Base-by-base conservation (phyloP, 2,113 vertebrate species). In the Eidolon helvum region DNA sequence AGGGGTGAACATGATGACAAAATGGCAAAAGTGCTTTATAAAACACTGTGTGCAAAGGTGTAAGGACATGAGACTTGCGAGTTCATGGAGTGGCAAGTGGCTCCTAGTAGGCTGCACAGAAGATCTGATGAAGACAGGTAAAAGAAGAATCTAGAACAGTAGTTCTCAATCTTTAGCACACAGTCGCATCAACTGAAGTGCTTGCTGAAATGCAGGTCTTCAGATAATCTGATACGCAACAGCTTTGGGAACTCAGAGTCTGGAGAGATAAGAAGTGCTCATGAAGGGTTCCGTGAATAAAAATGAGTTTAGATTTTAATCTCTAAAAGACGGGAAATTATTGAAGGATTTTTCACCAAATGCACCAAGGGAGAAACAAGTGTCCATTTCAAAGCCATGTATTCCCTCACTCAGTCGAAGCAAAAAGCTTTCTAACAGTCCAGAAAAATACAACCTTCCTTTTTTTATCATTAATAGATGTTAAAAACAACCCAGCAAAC, bases 381-480 rank as follows among this genome's bases (percentile, higher is more conserved):
- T 14, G 11, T 74, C 38, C 21, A 75, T 84, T 75, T 95, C 18
- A 61, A 80, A 94, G 35, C n/a, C 35, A 65, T 28, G n/a, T 43
- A 84, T 35, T 21, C 33, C 40, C 30, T 57, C 40, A 55, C 55
- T 63, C 26, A 57, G 24, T 28, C 43, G 57, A 38, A 50, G 53
- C 24, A 65, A 91, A 35, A 26, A 69, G 2, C 2, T 92, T 92
- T 21, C 71, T 12, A 53, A 91, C 35, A 86, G 88, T 86, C 78
- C 35, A 89, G 68, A 35, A 71, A 94, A 95, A 61, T 69, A 45
- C 24, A 87, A 78, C 40, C 71, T 87, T 95, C 26, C 35, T 87
- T 71, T 19, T 19, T 30, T 50, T 50, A 69, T 85, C 55, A 78
- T 80, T 22, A 71, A 53, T 5, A 40, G 68, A 86, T 18, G 65